Evolutionary conservation across 1,140 invertebrate species (phyloP).

Genomic region (Manduca sexta): DNA sequence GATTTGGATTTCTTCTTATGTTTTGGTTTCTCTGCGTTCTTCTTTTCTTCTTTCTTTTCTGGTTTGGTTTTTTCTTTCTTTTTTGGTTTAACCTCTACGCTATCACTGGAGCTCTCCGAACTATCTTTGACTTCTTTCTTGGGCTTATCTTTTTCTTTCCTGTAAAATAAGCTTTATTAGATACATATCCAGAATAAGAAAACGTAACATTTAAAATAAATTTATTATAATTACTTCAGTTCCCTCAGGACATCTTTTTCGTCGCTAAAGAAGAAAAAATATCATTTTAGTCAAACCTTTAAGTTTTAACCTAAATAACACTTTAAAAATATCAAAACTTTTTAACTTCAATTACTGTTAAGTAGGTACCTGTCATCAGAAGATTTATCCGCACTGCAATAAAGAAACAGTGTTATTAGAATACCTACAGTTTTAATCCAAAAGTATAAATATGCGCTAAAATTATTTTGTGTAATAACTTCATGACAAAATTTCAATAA

Average conservation of each 20-base stretch:
- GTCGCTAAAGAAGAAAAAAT: slow-evolving; percentile 1
- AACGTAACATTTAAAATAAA: background rate
- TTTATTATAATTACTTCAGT: slow-evolving; percentile 1
- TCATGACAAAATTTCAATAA: too few species aligned
- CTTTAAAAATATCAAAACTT: background rate
- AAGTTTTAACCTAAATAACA: background rate
- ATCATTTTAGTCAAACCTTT: background rate
- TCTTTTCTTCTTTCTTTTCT: slow-evolving; percentile 11
- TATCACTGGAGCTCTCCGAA: slow-evolving; percentile 1
- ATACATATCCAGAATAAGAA: background rate
- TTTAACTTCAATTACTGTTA: background rate
- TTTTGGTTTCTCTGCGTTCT: slow-evolving; percentile 6
- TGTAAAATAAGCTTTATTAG: background rate
- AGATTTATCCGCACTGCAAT: background rate
- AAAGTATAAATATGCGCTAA: too few species aligned
- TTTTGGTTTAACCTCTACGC: slow-evolving; percentile 6
- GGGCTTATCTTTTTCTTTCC: too few species aligned
- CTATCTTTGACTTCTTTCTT: background rate
- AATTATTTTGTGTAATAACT: too few species aligned
- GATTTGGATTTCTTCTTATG: slow-evolving; percentile 19
- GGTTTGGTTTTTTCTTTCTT: slow-evolving; percentile 15
- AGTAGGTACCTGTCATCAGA: slow-evolving; percentile 11
- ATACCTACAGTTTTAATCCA: too few species aligned
- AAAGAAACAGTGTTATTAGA: background rate
- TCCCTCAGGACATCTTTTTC: slow-evolving; percentile 3